Evolutionary conservation across 2,888 invertebrate genomes (phyloP), one percentile per base, ranked within the genome.

Genomic region (Megaustenia siamemsis): DNA sequence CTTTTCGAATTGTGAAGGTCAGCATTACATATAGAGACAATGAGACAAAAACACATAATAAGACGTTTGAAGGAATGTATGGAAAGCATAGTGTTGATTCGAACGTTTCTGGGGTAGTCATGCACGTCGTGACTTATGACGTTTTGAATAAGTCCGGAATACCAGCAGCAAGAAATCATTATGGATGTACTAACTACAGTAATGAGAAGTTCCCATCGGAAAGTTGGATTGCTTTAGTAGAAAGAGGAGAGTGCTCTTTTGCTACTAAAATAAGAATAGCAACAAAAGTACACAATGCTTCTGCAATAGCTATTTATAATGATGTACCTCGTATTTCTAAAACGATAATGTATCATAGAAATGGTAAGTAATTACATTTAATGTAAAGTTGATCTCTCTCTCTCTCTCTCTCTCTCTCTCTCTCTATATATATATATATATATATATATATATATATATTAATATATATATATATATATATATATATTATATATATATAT

Each of bases 241-340:
- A 96, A 88, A 95, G 97, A 63, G 97, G 97, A 79, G 95, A 95
- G 91, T 97, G 97, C 94, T 96, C 96, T 90, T 97, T 97, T 93
- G 96, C 97, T 93, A 95, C 96, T 88, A 97, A 97, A 95, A 96
- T 97, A 89, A 95, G 96, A 90, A 96, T 97, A 93, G 97, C 97
- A 2, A 96, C 95, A 93, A 88, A 90, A 71, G 94, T 95, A 40
- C 95, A 96, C 82, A 96, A 96, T 91, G 97, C 97, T 12, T 95
- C 96, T 0, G 97, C 96, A 0, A 96, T 97, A 53, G 96, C 97
- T 80, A 96, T 97, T 82, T 97, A 97, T 95, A 97, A 97, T 94
- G 96, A 97, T 93, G 95, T n/a, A n/a, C n/a, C n/a, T n/a, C n/a
- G n/a, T n/a, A n/a, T n/a, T n/a, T n/a, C n/a, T n/a, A n/a, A n/a